Percentiles rank a stretch among this genome's conserved stretches.
Evolutionary conservation across 2,888 invertebrate species (phyloP).

Genomic region (Meiosimyza platycephala): DNA sequence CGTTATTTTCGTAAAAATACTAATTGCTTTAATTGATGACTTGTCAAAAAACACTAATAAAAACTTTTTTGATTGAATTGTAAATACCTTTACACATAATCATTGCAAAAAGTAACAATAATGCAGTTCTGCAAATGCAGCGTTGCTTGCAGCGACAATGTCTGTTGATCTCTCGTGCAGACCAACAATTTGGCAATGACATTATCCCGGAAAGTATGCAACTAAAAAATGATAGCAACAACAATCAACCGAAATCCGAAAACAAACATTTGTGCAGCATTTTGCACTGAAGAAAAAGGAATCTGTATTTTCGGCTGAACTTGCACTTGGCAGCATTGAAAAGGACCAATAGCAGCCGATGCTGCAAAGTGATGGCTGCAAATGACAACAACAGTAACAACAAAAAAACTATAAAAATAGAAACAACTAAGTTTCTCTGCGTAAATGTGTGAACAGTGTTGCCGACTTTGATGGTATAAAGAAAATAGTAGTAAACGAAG

Average conservation of each 20-base stretch:
- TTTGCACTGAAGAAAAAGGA: not conserved
- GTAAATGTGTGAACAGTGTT: not conserved
- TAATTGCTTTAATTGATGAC: too few relatives aligned
- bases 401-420: too few relatives aligned
- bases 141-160: too few relatives aligned
- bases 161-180: too few relatives aligned
- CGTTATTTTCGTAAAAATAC: too few relatives aligned
- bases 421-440: not conserved
- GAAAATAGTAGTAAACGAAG: slow-evolving; percentile 3
- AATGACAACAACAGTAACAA: not conserved
- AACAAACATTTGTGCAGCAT: slow-evolving; percentile 14
- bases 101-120: too few relatives aligned
- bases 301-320: slow-evolving; percentile 28
- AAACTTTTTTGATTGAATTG: too few relatives aligned
- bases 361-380: slow-evolving; percentile 11
- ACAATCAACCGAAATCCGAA: not conserved
- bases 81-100: too few relatives aligned
- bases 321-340: slow-evolving; percentile 31
- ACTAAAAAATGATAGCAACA: slow-evolving; percentile 1
- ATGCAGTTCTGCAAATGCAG: too few relatives aligned
- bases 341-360: slow-evolving; percentile 19
- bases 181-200: slow-evolving; percentile 32
- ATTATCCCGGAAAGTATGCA: slow-evolving; percentile 28
- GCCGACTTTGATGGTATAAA: not conserved
- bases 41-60: too few relatives aligned